A percentile compares a stretch with the other conserved stretches of the same genome.
These are phyloP conservation scores for Rousettus leschenaultii DNA, from an alignment of 2,113 vertebrate species.

Conservation along the genomic window DNA sequence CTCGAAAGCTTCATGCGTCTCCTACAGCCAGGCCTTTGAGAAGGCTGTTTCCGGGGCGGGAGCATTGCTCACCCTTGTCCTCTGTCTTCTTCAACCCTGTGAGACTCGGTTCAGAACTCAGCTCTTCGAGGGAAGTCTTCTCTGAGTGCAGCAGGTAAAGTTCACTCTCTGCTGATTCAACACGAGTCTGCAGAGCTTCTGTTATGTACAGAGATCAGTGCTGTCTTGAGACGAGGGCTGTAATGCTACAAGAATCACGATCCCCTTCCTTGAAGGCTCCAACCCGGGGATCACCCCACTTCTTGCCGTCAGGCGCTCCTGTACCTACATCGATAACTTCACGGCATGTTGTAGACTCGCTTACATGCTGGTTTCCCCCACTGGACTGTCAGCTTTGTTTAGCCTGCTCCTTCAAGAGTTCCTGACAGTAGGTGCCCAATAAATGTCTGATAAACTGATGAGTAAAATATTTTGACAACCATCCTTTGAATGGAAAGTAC, in stretches of 20 bases:
- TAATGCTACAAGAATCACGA: too few species aligned
- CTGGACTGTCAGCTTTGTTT: not conserved
- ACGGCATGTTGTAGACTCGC: fast-evolving
- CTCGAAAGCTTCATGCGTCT: not conserved
- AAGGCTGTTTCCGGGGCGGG: not conserved
- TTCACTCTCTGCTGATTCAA: not conserved
- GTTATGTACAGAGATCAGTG: not conserved
- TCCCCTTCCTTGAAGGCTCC: not conserved
- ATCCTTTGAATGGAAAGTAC: not conserved
- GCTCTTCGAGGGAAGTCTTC: not conserved
- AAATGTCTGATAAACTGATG: not conserved
- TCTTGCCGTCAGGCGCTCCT: fast-evolving
- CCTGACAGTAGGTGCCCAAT: not conserved
- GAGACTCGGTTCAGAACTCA: not conserved
- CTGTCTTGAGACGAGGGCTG: not conserved
- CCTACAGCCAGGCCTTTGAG: not conserved
- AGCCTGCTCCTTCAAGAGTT: not conserved
- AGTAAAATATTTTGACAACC: not conserved
- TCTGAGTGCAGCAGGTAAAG: not conserved
- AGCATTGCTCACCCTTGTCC: not conserved
- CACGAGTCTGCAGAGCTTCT: not conserved
- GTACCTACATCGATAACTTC: fast-evolving
- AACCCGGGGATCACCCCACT: fast-evolving
- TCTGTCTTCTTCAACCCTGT: not conserved
- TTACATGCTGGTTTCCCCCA: fast-evolving